phyloP scores from a whole-genome alignment of 1,140 invertebrate species.

The Panagrolaimus sp. region DNA sequence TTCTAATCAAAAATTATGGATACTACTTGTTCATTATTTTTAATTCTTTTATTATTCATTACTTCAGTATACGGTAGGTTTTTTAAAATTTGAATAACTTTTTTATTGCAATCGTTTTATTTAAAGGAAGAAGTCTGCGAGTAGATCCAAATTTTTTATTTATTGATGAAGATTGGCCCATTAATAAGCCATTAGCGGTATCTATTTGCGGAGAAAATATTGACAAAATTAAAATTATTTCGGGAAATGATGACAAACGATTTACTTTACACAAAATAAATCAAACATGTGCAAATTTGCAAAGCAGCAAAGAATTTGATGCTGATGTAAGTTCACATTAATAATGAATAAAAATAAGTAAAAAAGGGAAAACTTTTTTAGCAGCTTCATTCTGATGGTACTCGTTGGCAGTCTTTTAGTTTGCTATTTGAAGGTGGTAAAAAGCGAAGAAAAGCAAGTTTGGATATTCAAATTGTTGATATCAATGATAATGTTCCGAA shows the following conservation, averaged over 20 bases:
- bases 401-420: slow-evolving; percentile 12
- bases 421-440: slow-evolving; percentile 3
- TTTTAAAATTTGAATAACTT: neutral
- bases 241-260: neutral
- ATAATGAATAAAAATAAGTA: neutral
- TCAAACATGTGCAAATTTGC: neutral
- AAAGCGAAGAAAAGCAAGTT: neutral
- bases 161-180: slow-evolving; percentile 14
- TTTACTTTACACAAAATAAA: slow-evolving; percentile 7
- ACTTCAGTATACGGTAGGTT: neutral
- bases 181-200: neutral
- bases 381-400: slow-evolving; percentile 16
- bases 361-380: neutral
- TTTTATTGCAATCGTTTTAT: neutral
- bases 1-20: too few relatives aligned
- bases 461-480: slow-evolving; percentile 18
- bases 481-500: slow-evolving; percentile 12
- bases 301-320: slow-evolving; percentile 5
- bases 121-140: neutral
- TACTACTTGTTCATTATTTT: too few relatives aligned
- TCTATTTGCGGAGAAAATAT: slow-evolving; percentile 14
- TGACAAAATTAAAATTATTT: slow-evolving; percentile 1
- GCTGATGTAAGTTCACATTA: neutral
- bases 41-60: neutral
- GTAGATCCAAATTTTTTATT: slow-evolving; percentile 17